Conservation (phyloP, 2,113 vertebrate species). For the Colistium nudipinnis region DNA sequence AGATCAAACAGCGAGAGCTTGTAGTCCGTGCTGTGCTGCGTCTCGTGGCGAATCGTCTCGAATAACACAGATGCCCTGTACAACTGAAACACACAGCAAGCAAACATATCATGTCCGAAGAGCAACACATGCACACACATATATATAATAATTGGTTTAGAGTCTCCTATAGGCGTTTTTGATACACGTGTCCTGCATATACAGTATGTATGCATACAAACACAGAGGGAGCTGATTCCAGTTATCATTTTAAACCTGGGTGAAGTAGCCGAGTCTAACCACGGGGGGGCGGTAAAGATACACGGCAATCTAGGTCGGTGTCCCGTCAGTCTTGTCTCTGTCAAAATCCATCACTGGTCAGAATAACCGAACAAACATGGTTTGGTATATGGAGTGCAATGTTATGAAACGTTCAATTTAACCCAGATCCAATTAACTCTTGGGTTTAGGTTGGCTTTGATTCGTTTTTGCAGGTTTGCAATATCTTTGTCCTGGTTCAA, state of each 20-base stretch:
- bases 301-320: not conserved
- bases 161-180: no score
- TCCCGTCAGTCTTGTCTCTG: not conserved
- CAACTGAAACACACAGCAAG: constrained; percentile 78
- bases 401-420: no score
- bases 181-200: not conserved
- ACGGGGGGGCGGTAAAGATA: constrained; percentile 33
- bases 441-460: no score
- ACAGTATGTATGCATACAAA: not conserved
- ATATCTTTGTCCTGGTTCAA: no score
- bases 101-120: constrained; percentile 8
- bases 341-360: not conserved
- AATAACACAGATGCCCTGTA: constrained; percentile 91
- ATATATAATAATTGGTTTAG: no score
- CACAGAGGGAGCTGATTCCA: not conserved
- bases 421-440: no score
- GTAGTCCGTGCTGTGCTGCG: constrained; percentile 92
- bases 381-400: no score
- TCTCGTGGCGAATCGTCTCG: constrained; percentile 91
- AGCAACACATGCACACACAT: no score
- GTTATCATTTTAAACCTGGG: not conserved
- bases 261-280: not conserved
- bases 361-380: not conserved
- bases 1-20: constrained; percentile 94
- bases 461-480: no score